Base-by-base conservation (phyloP, 2,113 vertebrate genomes). In the Sphyrna mokarran region DNA sequence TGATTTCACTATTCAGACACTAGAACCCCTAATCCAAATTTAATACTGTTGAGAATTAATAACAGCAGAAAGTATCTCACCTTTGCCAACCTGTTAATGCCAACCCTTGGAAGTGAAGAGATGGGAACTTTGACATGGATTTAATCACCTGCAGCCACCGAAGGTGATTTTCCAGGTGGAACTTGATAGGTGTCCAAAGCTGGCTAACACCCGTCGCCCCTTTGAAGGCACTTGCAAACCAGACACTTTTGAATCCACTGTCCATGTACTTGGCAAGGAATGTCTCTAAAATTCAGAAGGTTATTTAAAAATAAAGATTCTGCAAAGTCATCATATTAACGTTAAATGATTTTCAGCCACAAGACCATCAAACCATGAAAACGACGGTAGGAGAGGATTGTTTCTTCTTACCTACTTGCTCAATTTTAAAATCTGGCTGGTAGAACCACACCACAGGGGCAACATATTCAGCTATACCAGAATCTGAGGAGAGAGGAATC, bases 221-320 rank as follows among this genome's bases (percentile, higher is more conserved):
- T 96, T 98, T 98, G 96, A 98, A 98, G 95, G 98, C 97, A 0
- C 98, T 98, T 58, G 98, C 98, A 0, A 98, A 98, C 98, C 98
- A 98, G 48, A 98, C 96, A 0, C 94, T 96, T 13, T 94, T 63
- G 18, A 98, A 98, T 86, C 98, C 98, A 0, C 97, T 97, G 61
- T 97, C 96, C 0, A 96, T 93, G 0, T 98, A 98, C 76, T 97
- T 98, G 63, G 96, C 9, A 18, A 98, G 95, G 95, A 97, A 96
- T 0, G 95, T 96, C 63, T 95, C 98, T 98, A 96, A 26, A 94
- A 43, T 23, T 8, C 68, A 70, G 69, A 89, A 61, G n/a, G 13
- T 89, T 86, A 22, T 33, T 89, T 89, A 89, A 33, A 14, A 89
- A 58, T 54, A 87, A 87, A 54, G 58, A 90, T 33, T 37, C 48